Percentiles rank a stretch among this genome's conserved stretches.
phyloP scores from a whole-genome alignment of 2,797 vertebrate species.

The Merluccius polli region DNA sequence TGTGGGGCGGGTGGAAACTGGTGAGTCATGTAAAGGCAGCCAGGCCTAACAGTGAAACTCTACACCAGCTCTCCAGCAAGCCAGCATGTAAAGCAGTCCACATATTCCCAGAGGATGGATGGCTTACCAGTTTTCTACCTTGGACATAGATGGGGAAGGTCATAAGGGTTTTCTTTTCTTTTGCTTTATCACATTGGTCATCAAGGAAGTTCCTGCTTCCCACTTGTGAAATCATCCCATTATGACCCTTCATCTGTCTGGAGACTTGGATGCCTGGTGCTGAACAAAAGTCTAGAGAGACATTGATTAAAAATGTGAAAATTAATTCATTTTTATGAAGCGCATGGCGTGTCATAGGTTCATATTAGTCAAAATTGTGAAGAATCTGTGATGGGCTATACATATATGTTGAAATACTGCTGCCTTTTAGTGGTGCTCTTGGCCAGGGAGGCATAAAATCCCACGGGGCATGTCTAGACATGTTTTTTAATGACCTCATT shows the following conservation, averaged over 20 bases:
- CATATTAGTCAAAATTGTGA: background rate
- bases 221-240: background rate
- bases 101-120: slow-evolving; percentile 21
- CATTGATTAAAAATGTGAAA: no score
- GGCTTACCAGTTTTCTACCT: slow-evolving; percentile 21
- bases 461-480: background rate
- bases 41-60: slow-evolving; percentile 43
- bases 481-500: background rate
- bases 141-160: slow-evolving; percentile 15
- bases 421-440: background rate
- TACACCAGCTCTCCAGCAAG: slow-evolving; percentile 41
- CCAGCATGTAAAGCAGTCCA: slow-evolving; percentile 32
- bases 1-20: slow-evolving; percentile 31
- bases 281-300: background rate
- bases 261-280: background rate
- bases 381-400: background rate
- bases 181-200: background rate
- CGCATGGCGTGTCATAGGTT: no score
- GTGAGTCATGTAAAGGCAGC: slow-evolving; percentile 47
- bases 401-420: background rate
- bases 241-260: background rate
- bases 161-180: slow-evolving; percentile 7
- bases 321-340: background rate
- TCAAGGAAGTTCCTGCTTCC: background rate
- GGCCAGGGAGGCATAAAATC: background rate